Base-by-base conservation (phyloP, 2,113 vertebrate species). In the Manacus vitellinus region DNA sequence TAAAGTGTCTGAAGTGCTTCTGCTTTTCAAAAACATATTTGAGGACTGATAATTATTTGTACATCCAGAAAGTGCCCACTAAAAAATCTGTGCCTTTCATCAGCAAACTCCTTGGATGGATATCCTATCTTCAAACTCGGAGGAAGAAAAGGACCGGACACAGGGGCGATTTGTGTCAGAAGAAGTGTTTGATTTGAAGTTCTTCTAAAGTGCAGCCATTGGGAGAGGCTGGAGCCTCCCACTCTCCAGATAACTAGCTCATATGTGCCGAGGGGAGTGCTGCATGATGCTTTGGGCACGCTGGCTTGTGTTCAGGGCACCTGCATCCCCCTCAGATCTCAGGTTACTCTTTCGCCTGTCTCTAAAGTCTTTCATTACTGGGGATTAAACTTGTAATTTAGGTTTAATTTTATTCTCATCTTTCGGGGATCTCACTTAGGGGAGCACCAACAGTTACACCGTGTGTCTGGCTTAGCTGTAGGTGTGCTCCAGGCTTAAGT, bases 251-350 rank as follows among this genome's bases (percentile, higher is more conserved):
- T 18, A 39, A 35, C 58, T 41, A 33, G 47, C 8, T 44, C 35
- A 1, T 19, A 3, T 12, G 24, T 59, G 74, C 37, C 0, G 3
- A 43, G 30, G 41, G 44, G 20, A 82, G 30, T 0, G 0, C 18
- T 81, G n/a, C 2, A 5, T 0, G 0, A 27, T 16, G 49, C 39
- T 80, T 88, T 77, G 49, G 73, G 41, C 31, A 49, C 0, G 0
- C 41, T 85, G 77, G n/a, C 43, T 52, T 68, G 31, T 63, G 37
- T 35, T 72, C 43, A 55, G 47, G 68, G 24, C 19, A 5, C 13
- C 5, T 4, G 2, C 37, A 39, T 37, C 49, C 9, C 14, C 39
- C 35, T 35, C 43, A 12, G 20, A 35, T n/a, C n/a, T 74, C 39
- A 73, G 25, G 39, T 59, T 51, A 37, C 8, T 19, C 24, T 80